Base-by-base conservation (phyloP, 2,797 vertebrate species). In the Manis pentadactyla region DNA sequence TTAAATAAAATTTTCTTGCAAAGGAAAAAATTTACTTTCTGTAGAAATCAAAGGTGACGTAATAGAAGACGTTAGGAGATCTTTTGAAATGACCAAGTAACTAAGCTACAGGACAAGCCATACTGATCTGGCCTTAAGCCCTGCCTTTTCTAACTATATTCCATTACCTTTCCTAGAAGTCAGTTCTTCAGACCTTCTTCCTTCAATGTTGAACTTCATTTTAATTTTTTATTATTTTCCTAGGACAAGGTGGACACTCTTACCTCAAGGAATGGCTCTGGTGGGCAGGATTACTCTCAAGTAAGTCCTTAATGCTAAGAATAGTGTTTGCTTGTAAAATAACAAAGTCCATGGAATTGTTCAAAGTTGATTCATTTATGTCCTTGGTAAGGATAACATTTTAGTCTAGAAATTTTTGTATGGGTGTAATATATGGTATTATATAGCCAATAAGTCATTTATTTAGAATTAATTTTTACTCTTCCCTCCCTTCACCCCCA, bases 221-320 rank as follows among this genome's bases (percentile, higher is more conserved):
- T 23, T 90, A 68, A 27, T 64, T 81, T 90, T 46, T 82, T 91
- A 29, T 68, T 53, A 78, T 96, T 98, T 98, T 98, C 87, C 53
- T 96, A 99, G 99, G 99, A 51, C 98, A 99, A 77, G 99, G 99
- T 90, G 99, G 99, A 95, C 98, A 99, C 97, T 99, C 98, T 77
- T 99, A 99, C 78, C 98, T 99, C 91, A 99, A 99, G 90, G 99
- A 99, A 98, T 99, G 99, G 99, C 96, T 99, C 34, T 99, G 99
- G 99, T 99, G 99, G 99, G 98, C 98, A 96, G 99, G 99, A 82
- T 92, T 99, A 12, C 95, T 99, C 5, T 99, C 98, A 92, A 99
- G 99, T 99, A 98, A 98, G 99, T 98, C 34, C 87, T 66, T 55
- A 82, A 63, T 66, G 42, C 31, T 39, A 7, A 83, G 18, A 93